Percentiles rank a stretch among this genome's conserved stretches.
Conservation (phyloP, 2,797 vertebrate species). For the Myotis daubentonii region DNA sequence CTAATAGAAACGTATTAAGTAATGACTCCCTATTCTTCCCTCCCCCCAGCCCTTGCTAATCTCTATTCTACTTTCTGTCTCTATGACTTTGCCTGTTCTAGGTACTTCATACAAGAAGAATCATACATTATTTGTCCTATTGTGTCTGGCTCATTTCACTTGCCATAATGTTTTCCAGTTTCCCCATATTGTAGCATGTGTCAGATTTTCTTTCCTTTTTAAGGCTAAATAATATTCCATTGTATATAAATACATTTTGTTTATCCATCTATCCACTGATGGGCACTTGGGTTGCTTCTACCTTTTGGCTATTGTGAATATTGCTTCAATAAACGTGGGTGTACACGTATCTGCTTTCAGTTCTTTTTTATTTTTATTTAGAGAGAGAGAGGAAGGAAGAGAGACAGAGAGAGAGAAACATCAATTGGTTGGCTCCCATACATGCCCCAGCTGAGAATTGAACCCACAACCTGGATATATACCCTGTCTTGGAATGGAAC, state of each 20-base stretch:
- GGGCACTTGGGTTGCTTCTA: not conserved
- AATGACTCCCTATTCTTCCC: not conserved
- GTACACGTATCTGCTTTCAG: not conserved
- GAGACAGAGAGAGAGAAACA: not conserved
- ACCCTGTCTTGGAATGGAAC: not conserved
- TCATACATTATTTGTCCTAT: not conserved
- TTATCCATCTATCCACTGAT: not conserved
- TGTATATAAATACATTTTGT: not conserved
- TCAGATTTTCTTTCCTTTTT: constrained; percentile 20
- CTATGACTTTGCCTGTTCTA: not conserved
- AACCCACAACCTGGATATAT: not conserved
- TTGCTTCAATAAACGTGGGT: not conserved
- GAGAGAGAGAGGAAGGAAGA: not conserved
- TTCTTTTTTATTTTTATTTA: not conserved
- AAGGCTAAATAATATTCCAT: not conserved
- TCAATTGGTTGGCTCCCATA: not conserved
- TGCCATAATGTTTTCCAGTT: not conserved
- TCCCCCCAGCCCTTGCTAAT: not conserved
- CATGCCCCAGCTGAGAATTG: not conserved
- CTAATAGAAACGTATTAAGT: not conserved
- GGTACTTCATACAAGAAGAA: not conserved
- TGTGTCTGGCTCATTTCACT: not conserved
- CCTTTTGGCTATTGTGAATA: not conserved
- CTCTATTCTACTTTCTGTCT: not conserved
- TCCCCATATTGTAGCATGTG: not conserved